These are phyloP conservation scores for Hephaestus fuliginosus DNA, from an alignment of 2,797 vertebrate species.

Conservation along the genomic window DNA sequence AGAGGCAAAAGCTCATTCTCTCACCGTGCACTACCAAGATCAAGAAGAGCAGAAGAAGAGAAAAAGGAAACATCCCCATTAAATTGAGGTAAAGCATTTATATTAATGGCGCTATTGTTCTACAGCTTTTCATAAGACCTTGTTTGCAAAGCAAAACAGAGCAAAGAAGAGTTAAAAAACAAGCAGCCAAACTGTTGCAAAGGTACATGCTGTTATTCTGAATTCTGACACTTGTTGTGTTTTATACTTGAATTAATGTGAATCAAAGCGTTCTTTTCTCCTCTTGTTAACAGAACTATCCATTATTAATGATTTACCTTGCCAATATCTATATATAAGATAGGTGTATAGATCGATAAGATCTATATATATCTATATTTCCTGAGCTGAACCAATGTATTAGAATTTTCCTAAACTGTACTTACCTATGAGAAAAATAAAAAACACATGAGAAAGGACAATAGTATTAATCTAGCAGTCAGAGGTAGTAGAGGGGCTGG, in stretches of 20 bases:
- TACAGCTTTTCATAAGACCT: constrained; percentile 33
- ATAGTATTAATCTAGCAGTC: constrained; percentile 43
- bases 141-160: constrained; percentile 54
- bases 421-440: constrained; percentile 41
- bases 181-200: constrained; percentile 47
- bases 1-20: constrained; percentile 77
- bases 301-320: background rate
- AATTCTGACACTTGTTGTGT: background rate
- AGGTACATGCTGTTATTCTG: constrained; percentile 57
- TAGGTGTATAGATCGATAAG: too few relatives aligned
- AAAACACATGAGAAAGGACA: constrained; percentile 11
- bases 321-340: too few relatives aligned
- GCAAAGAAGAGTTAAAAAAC: constrained; percentile 50
- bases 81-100: constrained; percentile 40
- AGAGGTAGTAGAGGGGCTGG: constrained; percentile 34
- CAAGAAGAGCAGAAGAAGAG: constrained; percentile 55
- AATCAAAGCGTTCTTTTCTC: background rate
- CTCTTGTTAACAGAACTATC: background rate
- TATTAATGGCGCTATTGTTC: constrained; percentile 15
- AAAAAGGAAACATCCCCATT: constrained; percentile 33
- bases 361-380: too few relatives aligned
- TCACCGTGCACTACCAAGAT: constrained; percentile 69
- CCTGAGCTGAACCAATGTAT: constrained; percentile 10
- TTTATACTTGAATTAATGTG: background rate
- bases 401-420: constrained; percentile 28